Conservation (phyloP, 2,113 vertebrate genomes). For the Sceloporus undulatus region DNA sequence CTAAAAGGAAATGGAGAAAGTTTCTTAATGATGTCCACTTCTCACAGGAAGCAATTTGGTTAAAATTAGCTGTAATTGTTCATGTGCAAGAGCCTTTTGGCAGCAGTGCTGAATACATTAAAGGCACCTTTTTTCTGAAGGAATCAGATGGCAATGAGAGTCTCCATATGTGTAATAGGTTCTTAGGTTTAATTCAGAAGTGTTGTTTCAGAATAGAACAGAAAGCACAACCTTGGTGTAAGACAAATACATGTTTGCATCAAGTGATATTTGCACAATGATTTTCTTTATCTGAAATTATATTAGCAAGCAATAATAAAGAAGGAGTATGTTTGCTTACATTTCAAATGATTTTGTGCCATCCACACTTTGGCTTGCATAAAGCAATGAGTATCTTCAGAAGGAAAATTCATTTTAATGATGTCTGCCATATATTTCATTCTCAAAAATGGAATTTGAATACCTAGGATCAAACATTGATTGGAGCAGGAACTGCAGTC, state of each 20-base stretch:
- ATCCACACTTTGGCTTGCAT: neutral
- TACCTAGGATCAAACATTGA: too few species aligned
- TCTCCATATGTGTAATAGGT: slow-evolving; percentile 50
- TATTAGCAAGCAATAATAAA: slow-evolving; percentile 17
- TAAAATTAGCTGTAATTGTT: slow-evolving; percentile 84
- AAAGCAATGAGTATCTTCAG: neutral
- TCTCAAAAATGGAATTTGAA: too few species aligned
- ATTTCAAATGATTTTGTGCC: neutral
- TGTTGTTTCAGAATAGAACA: slow-evolving; percentile 22
- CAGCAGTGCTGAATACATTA: slow-evolving; percentile 71
- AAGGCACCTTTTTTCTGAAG: slow-evolving; percentile 54
- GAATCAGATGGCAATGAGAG: slow-evolving; percentile 49
- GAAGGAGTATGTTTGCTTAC: neutral
- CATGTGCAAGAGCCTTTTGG: slow-evolving; percentile 79
- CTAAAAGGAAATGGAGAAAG: slow-evolving; percentile 73
- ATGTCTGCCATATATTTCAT: neutral
- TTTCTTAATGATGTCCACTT: slow-evolving; percentile 78
- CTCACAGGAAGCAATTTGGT: slow-evolving; percentile 83
- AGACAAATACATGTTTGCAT: slow-evolving; percentile 32
- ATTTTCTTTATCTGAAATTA: slow-evolving; percentile 23
- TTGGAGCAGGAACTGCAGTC: too few species aligned
- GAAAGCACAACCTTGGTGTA: slow-evolving; percentile 22
- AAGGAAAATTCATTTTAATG: neutral
- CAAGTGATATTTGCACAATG: slow-evolving; percentile 29
- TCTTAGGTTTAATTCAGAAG: slow-evolving; percentile 49